phyloP scores from a whole-genome alignment of 2,888 invertebrate genomes.

The Scaptomyza flava region DNA sequence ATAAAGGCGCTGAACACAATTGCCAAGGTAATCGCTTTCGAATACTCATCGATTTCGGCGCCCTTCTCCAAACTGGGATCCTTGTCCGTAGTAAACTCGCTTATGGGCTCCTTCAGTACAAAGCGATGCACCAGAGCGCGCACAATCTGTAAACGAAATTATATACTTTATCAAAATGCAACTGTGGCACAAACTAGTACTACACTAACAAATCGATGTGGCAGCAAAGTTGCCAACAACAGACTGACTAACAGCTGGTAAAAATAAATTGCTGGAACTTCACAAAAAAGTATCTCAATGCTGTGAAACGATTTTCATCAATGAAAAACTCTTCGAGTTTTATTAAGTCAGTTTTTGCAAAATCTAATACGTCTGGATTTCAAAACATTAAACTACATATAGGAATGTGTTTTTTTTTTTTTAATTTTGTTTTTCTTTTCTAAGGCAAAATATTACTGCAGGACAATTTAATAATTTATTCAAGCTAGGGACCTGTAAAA shows the following conservation, averaged over 20 bases:
- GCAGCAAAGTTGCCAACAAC: constrained; percentile 22
- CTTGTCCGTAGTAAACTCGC: constrained; percentile 83
- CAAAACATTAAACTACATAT: no score
- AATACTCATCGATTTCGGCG: constrained; percentile 83
- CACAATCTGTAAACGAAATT: constrained; percentile 78
- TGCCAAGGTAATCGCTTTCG: constrained; percentile 85
- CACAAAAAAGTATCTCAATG: constrained; percentile 38
- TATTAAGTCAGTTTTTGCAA: neutral
- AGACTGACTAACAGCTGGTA: constrained; percentile 27
- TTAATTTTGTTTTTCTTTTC: neutral
- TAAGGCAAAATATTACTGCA: neutral
- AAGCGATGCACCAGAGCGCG: constrained; percentile 83
- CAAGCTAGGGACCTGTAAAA: no score
- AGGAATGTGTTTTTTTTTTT: neutral
- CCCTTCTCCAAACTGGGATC: constrained; percentile 84
- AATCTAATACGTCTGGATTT: neutral
- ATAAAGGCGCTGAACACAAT: constrained; percentile 89
- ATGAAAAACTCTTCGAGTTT: constrained; percentile 2
- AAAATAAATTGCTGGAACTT: constrained; percentile 40
- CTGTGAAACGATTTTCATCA: neutral
- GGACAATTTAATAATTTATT: no score
- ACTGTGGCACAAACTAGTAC: constrained; percentile 23
- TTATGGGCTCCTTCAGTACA: constrained; percentile 82
- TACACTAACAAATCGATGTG: constrained; percentile 21
- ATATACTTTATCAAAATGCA: constrained; percentile 15